phyloP scores from a whole-genome alignment of 1,140 invertebrate species.

The Drosophila pandora region DNA sequence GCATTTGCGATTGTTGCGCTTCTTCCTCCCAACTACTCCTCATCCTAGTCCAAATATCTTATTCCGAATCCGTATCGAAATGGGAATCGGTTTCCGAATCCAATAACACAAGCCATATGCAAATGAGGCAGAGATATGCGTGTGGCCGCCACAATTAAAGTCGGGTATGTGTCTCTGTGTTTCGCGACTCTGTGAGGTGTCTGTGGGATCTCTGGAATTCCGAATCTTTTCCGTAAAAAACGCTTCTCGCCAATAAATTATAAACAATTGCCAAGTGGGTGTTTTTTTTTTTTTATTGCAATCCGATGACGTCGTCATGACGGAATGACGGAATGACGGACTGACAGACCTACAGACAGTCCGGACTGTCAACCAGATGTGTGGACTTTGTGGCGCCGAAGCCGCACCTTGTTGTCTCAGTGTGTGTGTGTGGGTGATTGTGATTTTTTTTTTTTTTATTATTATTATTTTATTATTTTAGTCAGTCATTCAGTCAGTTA shows the following conservation, averaged over 20 bases:
- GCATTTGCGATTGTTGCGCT: constrained; percentile 52
- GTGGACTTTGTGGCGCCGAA: constrained; percentile 62
- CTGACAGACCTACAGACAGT: constrained; percentile 31
- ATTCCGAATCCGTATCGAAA: constrained; percentile 2
- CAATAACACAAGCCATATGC: constrained; percentile 14
- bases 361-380: constrained; percentile 21
- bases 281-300: constrained; percentile 4
- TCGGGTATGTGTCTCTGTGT: constrained; percentile 48
- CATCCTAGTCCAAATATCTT: neutral
- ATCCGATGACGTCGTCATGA: constrained; percentile 48
- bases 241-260: constrained; percentile 53
- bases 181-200: constrained; percentile 22
- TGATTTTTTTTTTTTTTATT: constrained; percentile 17
- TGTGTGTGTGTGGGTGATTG: constrained; percentile 14
- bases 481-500: constrained; percentile 23
- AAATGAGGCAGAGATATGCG: constrained; percentile 31
- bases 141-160: constrained; percentile 53
- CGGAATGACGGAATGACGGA: constrained; percentile 19
- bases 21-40: neutral
- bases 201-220: constrained; percentile 60
- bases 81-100: neutral
- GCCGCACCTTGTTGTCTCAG: constrained; percentile 52
- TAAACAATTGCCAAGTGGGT: constrained; percentile 60
- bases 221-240: constrained; percentile 68
- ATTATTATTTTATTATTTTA: constrained; percentile 16